These are phyloP conservation scores for Sylvilagus floridanus DNA, from an alignment of 2,797 vertebrate species.

Conservation along the genomic window DNA sequence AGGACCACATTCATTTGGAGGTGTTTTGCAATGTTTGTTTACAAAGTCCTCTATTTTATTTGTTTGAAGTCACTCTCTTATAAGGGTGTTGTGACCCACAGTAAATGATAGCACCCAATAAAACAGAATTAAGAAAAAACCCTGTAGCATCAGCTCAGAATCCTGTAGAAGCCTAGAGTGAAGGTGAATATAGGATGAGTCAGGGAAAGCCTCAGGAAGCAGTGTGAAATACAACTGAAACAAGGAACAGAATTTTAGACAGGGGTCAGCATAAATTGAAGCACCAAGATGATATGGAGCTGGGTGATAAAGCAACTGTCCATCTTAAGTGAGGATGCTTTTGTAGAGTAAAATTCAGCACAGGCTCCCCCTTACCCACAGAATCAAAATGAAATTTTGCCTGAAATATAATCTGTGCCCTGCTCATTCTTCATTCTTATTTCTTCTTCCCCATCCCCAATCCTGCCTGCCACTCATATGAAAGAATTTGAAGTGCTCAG, in stretches of 20 bases:
- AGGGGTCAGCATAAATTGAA: background rate
- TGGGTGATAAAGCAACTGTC: background rate
- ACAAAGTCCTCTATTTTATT: background rate
- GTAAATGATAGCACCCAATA: background rate
- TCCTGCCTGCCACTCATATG: background rate
- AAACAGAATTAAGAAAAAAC: background rate
- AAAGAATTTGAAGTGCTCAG: background rate
- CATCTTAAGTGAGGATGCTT: background rate
- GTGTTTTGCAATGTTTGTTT: background rate
- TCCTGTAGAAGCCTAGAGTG: background rate
- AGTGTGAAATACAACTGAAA: background rate
- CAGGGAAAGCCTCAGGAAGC: background rate
- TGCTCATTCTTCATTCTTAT: background rate
- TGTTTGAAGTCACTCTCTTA: background rate
- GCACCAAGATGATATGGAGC: background rate
- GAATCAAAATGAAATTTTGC: conserved; percentile 29
- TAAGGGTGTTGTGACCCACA: background rate
- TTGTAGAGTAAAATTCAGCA: background rate
- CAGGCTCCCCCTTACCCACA: background rate
- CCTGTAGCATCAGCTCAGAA: background rate
- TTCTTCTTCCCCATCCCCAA: background rate
- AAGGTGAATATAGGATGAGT: background rate
- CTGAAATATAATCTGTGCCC: background rate
- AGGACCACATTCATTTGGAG: background rate
- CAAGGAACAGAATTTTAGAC: background rate